Percentiles rank a stretch among this genome's conserved stretches.
phyloP scores from a whole-genome alignment of 2,888 invertebrate genomes.

The Dicranocentrus wangi region DNA sequence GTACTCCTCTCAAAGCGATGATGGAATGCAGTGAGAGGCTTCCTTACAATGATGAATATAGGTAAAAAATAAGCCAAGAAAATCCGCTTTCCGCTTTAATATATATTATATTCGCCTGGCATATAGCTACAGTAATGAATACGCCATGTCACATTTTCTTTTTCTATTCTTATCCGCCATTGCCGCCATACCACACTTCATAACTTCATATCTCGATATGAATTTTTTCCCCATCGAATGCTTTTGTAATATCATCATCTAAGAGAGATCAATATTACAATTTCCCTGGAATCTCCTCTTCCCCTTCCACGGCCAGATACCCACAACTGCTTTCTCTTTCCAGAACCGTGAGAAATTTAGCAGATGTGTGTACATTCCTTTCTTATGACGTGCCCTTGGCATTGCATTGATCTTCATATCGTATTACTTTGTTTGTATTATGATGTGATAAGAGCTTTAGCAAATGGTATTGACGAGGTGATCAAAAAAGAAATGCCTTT shows the following conservation, averaged over 20 bases:
- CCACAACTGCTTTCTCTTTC: slow-evolving; percentile 9
- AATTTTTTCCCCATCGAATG: not conserved
- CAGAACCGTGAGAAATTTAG: slow-evolving; percentile 36
- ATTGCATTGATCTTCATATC: slow-evolving; percentile 25
- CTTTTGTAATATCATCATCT: not conserved
- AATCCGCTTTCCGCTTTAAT: too few species aligned
- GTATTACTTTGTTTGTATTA: not conserved
- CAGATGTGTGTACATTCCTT: slow-evolving; percentile 27
- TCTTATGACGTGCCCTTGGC: slow-evolving; percentile 43
- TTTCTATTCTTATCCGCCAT: not conserved
- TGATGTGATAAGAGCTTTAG: slow-evolving; percentile 20
- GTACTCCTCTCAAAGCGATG: slow-evolving; percentile 66
- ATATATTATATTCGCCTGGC: too few species aligned
- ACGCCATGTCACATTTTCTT: not conserved
- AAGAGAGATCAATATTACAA: slow-evolving; percentile 28
- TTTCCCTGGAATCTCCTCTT: slow-evolving; percentile 1
- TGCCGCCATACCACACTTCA: not conserved
- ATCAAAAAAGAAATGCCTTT: slow-evolving; percentile 38
- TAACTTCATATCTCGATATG: not conserved
- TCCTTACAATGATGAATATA: slow-evolving; percentile 55
- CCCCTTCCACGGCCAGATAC: not conserved
- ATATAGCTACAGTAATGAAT: too few species aligned
- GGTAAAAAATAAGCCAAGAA: slow-evolving; percentile 33
- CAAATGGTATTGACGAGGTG: slow-evolving; percentile 12
- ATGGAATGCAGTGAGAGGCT: slow-evolving; percentile 71